Evolutionary conservation across 2,113 vertebrate genomes (phyloP).

Genomic region (Oncorhynchus kisutch): DNA sequence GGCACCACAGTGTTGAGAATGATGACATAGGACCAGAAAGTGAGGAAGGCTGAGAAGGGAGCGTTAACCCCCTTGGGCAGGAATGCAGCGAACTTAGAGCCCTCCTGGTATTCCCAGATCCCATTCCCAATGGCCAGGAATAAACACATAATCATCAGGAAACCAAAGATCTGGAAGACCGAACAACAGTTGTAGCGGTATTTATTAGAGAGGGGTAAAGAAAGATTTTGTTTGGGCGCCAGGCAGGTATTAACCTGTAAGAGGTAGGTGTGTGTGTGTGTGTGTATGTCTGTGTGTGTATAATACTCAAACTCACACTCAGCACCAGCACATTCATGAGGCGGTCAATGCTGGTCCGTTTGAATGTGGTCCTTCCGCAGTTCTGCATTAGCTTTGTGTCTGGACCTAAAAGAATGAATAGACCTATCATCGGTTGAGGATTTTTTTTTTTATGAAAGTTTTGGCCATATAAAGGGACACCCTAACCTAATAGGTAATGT

Average conservation of each 20-base stretch:
- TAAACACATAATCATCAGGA: slow-evolving; percentile 83
- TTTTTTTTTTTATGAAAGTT: too few relatives aligned
- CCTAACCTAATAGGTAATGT: too few relatives aligned
- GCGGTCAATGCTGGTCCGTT: slow-evolving; percentile 86
- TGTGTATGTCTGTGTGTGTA: not conserved
- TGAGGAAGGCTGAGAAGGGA: slow-evolving; percentile 76
- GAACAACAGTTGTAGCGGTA: not conserved
- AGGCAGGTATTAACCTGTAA: too few relatives aligned
- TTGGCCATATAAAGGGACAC: too few relatives aligned
- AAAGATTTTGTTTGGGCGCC: too few relatives aligned
- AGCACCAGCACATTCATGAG: slow-evolving; percentile 91
- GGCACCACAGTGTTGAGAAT: slow-evolving; percentile 95
- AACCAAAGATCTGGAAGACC: slow-evolving; percentile 82
- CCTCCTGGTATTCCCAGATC: slow-evolving; percentile 82
- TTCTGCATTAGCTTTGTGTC: slow-evolving; percentile 98
- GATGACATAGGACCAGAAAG: slow-evolving; percentile 96
- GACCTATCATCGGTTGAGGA: too few relatives aligned
- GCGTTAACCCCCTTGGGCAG: slow-evolving; percentile 79
- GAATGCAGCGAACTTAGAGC: slow-evolving; percentile 81
- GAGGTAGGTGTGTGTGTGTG: not conserved
- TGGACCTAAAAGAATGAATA: slow-evolving; percentile 70
- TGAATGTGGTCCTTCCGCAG: slow-evolving; percentile 85
- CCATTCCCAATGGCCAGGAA: slow-evolving; percentile 83
- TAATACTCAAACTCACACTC: slow-evolving; percentile 73
- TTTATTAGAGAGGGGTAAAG: too few relatives aligned